Percentiles rank a stretch among this genome's conserved stretches.
These are phyloP conservation scores for Sturnira hondurensis DNA, from an alignment of 2,113 vertebrate species.

Conservation along the genomic window DNA sequence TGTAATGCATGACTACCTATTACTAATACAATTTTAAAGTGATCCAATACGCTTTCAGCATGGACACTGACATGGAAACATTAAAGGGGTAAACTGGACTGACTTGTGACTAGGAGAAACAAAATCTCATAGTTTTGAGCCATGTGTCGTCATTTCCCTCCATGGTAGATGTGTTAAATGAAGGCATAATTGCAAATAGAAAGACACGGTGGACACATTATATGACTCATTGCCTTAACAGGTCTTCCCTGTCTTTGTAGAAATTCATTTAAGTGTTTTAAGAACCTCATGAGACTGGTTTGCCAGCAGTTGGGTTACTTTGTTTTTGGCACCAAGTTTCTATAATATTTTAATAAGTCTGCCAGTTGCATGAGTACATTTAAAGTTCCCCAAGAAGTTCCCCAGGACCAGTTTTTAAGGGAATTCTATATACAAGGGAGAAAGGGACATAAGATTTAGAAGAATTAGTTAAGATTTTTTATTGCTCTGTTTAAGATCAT, in stretches of 20 bases:
- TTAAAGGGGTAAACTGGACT: neutral
- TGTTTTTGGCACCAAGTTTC: constrained; percentile 18
- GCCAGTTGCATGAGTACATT: constrained; percentile 9
- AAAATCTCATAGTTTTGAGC: neutral
- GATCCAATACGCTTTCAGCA: neutral
- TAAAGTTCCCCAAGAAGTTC: constrained; percentile 42
- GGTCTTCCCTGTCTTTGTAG: constrained; percentile 23
- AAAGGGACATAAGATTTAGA: neutral
- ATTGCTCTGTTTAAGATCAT: neutral
- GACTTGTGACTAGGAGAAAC: neutral
- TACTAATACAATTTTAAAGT: constrained; percentile 19
- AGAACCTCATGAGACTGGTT: neutral
- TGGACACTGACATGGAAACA: neutral
- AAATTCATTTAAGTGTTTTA: neutral
- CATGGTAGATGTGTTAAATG: neutral
- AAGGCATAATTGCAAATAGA: neutral
- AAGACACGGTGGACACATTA: neutral
- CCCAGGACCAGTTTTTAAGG: constrained; percentile 39
- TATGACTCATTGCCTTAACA: neutral
- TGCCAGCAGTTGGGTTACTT: constrained; percentile 10
- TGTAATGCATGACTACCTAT: neutral
- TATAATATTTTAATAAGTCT: neutral
- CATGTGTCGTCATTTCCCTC: neutral
- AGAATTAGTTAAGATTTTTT: neutral
- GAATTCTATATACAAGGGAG: neutral